These are phyloP conservation scores for Zeugodacus cucurbitae DNA, from an alignment of 1,140 invertebrate species.

Conservation along the genomic window DNA sequence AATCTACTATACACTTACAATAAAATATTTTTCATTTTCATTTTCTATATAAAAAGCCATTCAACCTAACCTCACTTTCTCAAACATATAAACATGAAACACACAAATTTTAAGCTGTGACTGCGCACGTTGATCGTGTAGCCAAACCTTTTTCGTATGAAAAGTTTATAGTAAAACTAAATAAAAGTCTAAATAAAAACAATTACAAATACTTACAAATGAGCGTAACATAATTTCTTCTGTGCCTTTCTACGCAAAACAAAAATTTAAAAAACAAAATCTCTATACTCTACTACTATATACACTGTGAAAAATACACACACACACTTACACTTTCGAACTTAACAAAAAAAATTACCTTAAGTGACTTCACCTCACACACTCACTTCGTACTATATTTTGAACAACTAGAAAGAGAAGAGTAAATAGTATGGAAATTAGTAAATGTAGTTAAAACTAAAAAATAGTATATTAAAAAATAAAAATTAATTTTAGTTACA, in stretches of 20 bases:
- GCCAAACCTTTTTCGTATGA: not conserved
- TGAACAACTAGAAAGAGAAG: not conserved
- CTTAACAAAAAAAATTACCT: constrained; percentile 26
- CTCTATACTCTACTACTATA: not conserved
- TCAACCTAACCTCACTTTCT: not conserved
- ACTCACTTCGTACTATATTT: not conserved
- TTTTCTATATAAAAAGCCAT: too few relatives aligned
- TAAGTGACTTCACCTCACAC: constrained; percentile 19
- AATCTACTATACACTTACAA: too few relatives aligned
- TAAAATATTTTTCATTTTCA: too few relatives aligned
- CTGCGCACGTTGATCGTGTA: not conserved
- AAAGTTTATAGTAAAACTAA: not conserved
- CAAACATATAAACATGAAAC: not conserved
- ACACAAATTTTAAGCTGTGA: constrained; percentile 16
- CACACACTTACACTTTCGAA: not conserved
- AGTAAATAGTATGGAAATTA: not conserved
- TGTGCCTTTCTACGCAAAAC: constrained; percentile 40
- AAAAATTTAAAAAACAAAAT: not conserved
- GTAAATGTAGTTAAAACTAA: not conserved
- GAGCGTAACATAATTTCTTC: constrained; percentile 40
- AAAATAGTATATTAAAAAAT: not conserved
- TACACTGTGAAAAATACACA: not conserved
- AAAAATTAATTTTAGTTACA: not conserved
- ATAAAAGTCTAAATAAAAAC: not conserved
- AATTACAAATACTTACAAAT: not conserved